Percentiles rank a stretch among this genome's conserved stretches.
These are phyloP conservation scores for Folsomia candida DNA, from an alignment of 2,888 invertebrate genomes.

Conservation along the genomic window DNA sequence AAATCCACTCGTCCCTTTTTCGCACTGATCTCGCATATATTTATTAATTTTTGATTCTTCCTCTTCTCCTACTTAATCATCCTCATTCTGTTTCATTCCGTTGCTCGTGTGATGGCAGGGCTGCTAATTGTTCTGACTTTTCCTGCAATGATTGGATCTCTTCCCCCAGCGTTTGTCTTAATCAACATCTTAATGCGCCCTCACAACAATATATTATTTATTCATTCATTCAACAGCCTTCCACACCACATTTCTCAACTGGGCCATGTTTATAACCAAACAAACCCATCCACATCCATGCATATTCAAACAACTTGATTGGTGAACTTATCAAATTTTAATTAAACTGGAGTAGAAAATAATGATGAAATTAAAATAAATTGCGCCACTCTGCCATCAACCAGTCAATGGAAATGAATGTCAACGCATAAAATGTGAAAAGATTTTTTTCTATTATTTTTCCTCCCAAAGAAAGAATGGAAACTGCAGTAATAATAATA, in stretches of 20 bases:
- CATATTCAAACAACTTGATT: background rate
- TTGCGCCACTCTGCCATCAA: too few species aligned
- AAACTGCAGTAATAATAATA: too few species aligned
- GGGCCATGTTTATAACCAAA: background rate
- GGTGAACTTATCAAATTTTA: background rate
- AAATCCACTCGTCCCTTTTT: too few species aligned
- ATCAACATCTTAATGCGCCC: conserved; percentile 18
- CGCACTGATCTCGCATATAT: too few species aligned
- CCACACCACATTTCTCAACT: background rate
- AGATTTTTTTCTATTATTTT: too few species aligned
- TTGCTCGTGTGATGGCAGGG: background rate
- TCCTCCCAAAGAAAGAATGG: too few species aligned
- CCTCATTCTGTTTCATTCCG: too few species aligned
- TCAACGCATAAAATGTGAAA: too few species aligned
- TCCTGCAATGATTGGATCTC: background rate
- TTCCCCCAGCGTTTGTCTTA: conserved; percentile 7
- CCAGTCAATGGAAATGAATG: too few species aligned
- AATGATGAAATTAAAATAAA: background rate
- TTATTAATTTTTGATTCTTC: too few species aligned
- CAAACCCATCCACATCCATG: background rate
- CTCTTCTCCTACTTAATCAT: too few species aligned
- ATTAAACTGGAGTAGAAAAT: background rate
- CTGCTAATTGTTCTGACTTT: background rate
- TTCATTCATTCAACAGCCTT: background rate
- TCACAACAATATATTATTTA: conserved; percentile 6